phyloP scores from a whole-genome alignment of 2,797 vertebrate species.

The Oryzias sinensis region DNA sequence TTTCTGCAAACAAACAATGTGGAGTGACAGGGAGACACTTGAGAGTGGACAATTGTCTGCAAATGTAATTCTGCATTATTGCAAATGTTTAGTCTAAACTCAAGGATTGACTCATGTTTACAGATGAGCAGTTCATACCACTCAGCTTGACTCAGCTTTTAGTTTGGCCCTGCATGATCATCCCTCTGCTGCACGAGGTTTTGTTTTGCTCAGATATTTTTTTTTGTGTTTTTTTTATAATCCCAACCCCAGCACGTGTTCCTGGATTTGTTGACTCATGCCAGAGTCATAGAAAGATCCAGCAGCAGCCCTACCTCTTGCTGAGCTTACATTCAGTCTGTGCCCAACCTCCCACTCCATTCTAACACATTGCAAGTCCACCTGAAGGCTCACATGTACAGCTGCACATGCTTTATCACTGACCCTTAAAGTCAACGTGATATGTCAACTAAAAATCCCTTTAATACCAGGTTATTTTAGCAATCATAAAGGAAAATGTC shows the following conservation, averaged over 20 bases:
- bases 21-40: background rate
- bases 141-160: background rate
- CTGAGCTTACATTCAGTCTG: conserved; percentile 45
- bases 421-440: conserved; percentile 12
- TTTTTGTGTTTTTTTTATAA: conserved; percentile 51
- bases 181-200: conserved; percentile 45
- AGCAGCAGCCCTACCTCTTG: conserved; percentile 52
- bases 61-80: background rate
- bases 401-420: conserved; percentile 42
- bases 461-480: conserved; percentile 26
- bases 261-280: conserved; percentile 75
- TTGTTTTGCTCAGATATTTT: conserved; percentile 55
- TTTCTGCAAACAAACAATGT: conserved; percentile 38
- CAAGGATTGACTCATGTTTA: background rate
- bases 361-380: conserved; percentile 67
- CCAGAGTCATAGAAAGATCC: conserved; percentile 51
- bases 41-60: background rate
- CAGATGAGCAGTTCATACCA: background rate
- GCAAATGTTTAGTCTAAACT: background rate
- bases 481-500: background rate
- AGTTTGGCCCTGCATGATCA: conserved; percentile 3
- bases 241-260: conserved; percentile 70
- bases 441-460: conserved; percentile 31
- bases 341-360: conserved; percentile 50
- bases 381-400: conserved; percentile 63